phyloP scores from a whole-genome alignment of 2,113 vertebrate species.

The Bucco capensis region DNA sequence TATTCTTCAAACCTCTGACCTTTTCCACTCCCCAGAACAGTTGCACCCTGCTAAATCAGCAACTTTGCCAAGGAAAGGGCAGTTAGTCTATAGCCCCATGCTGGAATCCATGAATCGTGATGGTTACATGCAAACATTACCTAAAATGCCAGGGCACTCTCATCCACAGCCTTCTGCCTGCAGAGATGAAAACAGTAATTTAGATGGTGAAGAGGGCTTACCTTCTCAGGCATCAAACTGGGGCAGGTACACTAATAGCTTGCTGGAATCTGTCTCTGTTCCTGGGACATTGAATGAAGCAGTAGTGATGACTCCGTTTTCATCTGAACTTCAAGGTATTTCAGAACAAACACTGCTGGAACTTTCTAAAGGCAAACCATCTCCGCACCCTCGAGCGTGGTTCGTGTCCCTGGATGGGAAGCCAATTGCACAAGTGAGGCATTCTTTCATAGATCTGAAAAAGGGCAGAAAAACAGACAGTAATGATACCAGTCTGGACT shows the following conservation, averaged over 20 bases:
- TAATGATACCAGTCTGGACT: conserved; percentile 94
- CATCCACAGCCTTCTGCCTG: conserved; percentile 73
- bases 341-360: conserved; percentile 91
- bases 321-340: conserved; percentile 89
- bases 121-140: conserved; percentile 83
- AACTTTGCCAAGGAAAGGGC: conserved; percentile 86
- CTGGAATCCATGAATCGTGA: conserved; percentile 80
- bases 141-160: conserved; percentile 78
- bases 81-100: conserved; percentile 75
- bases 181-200: conserved; percentile 73
- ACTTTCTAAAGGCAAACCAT: conserved; percentile 86
- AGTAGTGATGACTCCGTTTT: conserved; percentile 84
- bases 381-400: conserved; percentile 88
- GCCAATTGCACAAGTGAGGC: conserved; percentile 88
- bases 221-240: conserved; percentile 78
- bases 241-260: conserved; percentile 84
- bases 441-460: conserved; percentile 91
- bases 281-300: conserved; percentile 93
- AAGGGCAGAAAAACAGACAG: conserved; percentile 86
- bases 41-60: conserved; percentile 81
- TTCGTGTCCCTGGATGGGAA: conserved; percentile 95
- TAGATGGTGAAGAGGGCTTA: conserved; percentile 78
- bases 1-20: conserved; percentile 84
- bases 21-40: conserved; percentile 82
- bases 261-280: conserved; percentile 92